Evolutionary conservation across 1,140 invertebrate species (phyloP), one percentile per base, ranked within the genome.

Genomic region (Bombus consobrinus): DNA sequence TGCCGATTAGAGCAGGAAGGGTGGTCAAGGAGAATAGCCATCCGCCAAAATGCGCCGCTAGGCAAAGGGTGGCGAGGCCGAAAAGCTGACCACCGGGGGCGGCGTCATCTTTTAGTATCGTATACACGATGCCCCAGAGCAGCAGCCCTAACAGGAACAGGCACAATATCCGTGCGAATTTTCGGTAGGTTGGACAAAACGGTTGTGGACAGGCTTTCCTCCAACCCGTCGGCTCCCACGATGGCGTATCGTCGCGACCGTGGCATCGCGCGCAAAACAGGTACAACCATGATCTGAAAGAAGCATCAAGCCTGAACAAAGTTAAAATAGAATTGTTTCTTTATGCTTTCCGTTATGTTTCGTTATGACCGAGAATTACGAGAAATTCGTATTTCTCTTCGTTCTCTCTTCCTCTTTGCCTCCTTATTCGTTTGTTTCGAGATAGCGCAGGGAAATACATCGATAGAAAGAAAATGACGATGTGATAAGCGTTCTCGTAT

Each of bases 1-100:
- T 98, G 28, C 98, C 98, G 89, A 98, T 97, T 1, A 99, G 95
- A 1, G 98, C 96, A 13, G 98, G 98, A 84, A 99, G 94, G 5
- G 97, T 97, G n/a, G 97, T 96, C 47, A 98, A 94, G 41, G 97
- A 97, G 84, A 97, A 94, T 10, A 98, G 89, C 96, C 97, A 97
- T 69, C 98, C 98, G 13, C 97, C 98, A 87, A 98, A 97, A 94
- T 98, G 96, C 2, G 98, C 97, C 12, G 96, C 97, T 57, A 98
- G 96, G 34, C 96, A 96, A 0, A 98, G 95, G 2, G 97, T 94
- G 8, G 98, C 97, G 6, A 99, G 94, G 84, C 97, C 96, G 91
- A 98, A 99, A 6, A 98, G 94, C 88, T 97, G 97, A 6, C 98
- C 98, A 22, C 97, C 97, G 0, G 96, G 96, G 4, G 97, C 96